Percentiles rank a stretch among this genome's conserved stretches.
Conservation (phyloP, 2,113 vertebrate species). For the Syrmaticus mikado region DNA sequence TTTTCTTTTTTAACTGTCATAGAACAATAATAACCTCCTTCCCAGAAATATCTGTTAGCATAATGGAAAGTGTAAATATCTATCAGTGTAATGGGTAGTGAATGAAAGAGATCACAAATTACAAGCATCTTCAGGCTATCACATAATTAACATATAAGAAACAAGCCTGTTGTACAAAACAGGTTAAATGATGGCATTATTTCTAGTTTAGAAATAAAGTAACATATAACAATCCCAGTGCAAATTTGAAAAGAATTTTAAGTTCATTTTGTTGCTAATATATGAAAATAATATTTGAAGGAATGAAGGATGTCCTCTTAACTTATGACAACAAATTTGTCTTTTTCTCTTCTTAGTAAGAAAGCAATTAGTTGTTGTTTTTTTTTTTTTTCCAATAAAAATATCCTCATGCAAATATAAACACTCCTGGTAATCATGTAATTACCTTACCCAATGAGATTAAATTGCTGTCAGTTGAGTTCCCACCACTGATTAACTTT, state of each 20-base stretch:
- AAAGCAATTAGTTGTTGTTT: conserved; percentile 80
- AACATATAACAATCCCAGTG: not conserved
- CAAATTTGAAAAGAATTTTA: conserved; percentile 21
- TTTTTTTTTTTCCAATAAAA: conserved; percentile 82
- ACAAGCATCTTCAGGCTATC: conserved; percentile 1
- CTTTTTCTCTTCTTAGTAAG: conserved; percentile 82
- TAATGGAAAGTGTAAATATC: not conserved
- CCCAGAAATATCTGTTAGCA: not conserved
- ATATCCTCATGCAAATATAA: conserved; percentile 85
- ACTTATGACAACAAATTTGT: conserved; percentile 76
- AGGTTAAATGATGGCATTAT: not conserved
- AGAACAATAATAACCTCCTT: not conserved
- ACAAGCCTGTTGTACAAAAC: not conserved
- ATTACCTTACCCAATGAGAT: conserved; percentile 87
- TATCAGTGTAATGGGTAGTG: not conserved
- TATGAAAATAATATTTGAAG: conserved; percentile 64
- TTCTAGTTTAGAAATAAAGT: conserved; percentile 16
- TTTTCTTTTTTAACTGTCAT: not conserved
- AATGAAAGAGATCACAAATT: conserved; percentile 28
- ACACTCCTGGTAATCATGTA: conserved; percentile 88
- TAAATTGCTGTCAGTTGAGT: conserved; percentile 83
- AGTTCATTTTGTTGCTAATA: conserved; percentile 13
- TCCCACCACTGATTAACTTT: conserved; percentile 79
- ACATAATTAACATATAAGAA: not conserved
- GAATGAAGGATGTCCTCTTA: conserved; percentile 77